Evolutionary conservation across 2,888 invertebrate species (phyloP), one percentile per base, ranked within the genome.

Genomic region (Pyralis farinalis): DNA sequence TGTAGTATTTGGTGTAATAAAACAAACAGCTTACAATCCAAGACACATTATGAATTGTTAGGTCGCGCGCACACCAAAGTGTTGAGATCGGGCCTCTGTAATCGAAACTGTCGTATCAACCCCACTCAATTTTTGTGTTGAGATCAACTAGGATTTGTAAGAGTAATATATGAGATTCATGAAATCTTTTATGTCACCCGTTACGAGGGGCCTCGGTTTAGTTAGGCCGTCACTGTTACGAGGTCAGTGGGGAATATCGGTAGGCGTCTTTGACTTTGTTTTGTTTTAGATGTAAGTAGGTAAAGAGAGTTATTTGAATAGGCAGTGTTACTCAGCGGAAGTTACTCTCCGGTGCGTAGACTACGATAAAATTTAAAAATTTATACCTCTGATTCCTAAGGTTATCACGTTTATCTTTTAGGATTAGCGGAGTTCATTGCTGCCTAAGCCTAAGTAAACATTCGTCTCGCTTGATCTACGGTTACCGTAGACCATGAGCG

Each of bases 131-230:
- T 55, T 53, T 52, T 49, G 50, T 45, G 47, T 50, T 49, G 48
- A 61, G 66, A 69, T 72, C 68, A 68, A 53, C 52, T 52, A 45
- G 65, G 72, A 69, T 72, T 67, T 60, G 33, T 39, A 28, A 54
- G 59, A 53, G 56, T 66, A 58, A 67, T 71, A 62, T 61, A 67
- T 49, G 61, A 51, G 55, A 56, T 37, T 60, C 58, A 54, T 59
- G 64, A 55, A 63, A 53, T 50, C 49, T 47, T 52, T 47, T 38
- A 42, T 9, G 37, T 44, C 44, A 40, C 44, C 28, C 9, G 28
- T 16, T 20, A 33, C 33, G 39, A 27, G 27, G 16, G 27, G 3
- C 3, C 25, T 25, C 25, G 32, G 16, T 16, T 28, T 28, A 12
- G 32, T 10, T 21, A 12, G 25, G 25, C 25, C 7, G 25, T 25